These are phyloP conservation scores for Cyrtorhinus lividipennis DNA, from an alignment of 1,140 invertebrate species.

Conservation along the genomic window DNA sequence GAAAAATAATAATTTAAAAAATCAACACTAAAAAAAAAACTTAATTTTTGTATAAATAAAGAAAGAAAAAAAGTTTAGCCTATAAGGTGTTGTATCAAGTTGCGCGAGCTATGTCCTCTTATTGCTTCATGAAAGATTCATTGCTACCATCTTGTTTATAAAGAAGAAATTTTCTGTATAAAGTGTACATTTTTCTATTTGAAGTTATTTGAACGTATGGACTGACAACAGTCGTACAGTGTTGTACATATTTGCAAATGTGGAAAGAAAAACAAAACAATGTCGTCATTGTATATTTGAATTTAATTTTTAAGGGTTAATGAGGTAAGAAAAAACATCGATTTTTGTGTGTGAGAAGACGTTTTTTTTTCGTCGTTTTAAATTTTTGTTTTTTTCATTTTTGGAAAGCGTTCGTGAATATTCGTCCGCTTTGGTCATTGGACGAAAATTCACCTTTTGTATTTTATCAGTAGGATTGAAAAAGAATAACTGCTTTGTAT, in stretches of 20 bases:
- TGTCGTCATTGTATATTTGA: slow-evolving; percentile 13
- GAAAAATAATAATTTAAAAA: slow-evolving; percentile 7
- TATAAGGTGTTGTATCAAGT: slow-evolving; percentile 20
- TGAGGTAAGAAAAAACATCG: not conserved
- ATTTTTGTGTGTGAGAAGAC: not conserved
- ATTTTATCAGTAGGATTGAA: slow-evolving; percentile 1
- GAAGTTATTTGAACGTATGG: not conserved
- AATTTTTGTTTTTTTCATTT: not conserved
- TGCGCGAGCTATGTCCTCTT: slow-evolving; percentile 22
- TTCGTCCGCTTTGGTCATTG: not conserved
- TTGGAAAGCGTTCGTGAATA: not conserved
- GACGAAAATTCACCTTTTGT: not conserved
- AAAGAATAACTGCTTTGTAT: not conserved
- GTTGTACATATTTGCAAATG: slow-evolving; percentile 7
- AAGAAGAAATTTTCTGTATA: not conserved
- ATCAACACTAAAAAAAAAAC: slow-evolving; percentile 17
- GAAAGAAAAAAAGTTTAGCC: slow-evolving; percentile 16
- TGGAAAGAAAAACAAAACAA: slow-evolving; percentile 1
- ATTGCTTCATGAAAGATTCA: slow-evolving; percentile 13
- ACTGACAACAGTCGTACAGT: not conserved
- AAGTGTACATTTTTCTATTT: slow-evolving; percentile 13
- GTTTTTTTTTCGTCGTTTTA: not conserved
- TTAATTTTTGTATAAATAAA: slow-evolving; percentile 18
- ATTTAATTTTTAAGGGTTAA: not conserved
- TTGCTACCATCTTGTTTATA: slow-evolving; percentile 10